Evolutionary conservation across 2,888 invertebrate species (phyloP), one percentile per base, ranked within the genome.

Genomic region (Pristionchus fissidentatus): DNA sequence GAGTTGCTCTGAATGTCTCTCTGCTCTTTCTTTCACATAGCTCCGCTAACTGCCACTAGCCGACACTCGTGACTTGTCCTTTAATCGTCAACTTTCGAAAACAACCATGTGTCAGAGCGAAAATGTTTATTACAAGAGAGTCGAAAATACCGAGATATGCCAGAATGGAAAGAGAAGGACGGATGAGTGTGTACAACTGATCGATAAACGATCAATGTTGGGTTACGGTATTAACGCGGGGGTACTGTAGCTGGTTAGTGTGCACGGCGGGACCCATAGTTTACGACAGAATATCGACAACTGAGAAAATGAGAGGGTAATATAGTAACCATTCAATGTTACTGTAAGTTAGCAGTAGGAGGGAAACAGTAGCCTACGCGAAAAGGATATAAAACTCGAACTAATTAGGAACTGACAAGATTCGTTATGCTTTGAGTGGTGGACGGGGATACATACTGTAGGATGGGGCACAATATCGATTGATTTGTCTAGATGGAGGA

Each of bases 141-240:
- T 38, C 41, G 46, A 46, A 75, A 75, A 75, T 75, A 75, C 75
- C 75, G 75, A 46, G 75, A 49, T 43, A 75, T 75, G 75, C 66
- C 66, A 66, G n/a, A 66, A 66, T 66, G 66, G 43, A 46, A 75
- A 75, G 75, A 75, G 26, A 38, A 22, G 75, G 75, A 75, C 75
- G 75, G 49, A 46, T 29, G 62, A 22, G 43, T 43, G 75, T 75
- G 75, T 49, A 43, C 46, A 75, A 75, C 15, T 38, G 46, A 49
- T 43, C 75, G 75, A 75, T n/a, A 19, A 19, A 38, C 66, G 66
- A 66, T 66, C 66, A 35, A 66, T 41, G 66, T 35, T 66, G 8
- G 38, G n/a, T 62, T 10, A 32, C 32, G 29, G 62, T 29, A 57
- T 10, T n/a, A n/a, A n/a, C 15, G 38, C 38, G 38, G 26, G 66